Conservation (phyloP, 2,113 vertebrate species). For the Ptilonorhynchus violaceus region DNA sequence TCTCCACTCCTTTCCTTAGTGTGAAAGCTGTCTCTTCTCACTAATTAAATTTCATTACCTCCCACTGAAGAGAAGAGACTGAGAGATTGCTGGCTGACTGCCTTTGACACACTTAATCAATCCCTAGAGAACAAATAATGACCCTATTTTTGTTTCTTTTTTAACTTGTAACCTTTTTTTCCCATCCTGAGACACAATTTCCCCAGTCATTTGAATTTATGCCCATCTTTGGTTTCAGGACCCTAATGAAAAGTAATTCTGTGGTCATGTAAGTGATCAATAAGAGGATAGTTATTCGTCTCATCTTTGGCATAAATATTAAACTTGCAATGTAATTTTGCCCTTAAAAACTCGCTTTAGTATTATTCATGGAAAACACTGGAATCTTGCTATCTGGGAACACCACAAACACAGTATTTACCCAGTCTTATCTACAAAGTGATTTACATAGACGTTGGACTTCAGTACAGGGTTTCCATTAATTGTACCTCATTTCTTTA, state of each 20-base stretch:
- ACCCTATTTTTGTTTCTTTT: background rate
- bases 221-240: background rate
- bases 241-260: background rate
- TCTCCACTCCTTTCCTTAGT: conserved; percentile 23
- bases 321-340: background rate
- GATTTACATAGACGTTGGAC: background rate
- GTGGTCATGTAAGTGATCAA: background rate
- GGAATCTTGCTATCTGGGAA: background rate
- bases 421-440: background rate
- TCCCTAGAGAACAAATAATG: conserved; percentile 55
- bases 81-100: conserved; percentile 58
- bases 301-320: background rate
- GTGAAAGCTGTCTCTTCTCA: conserved; percentile 65
- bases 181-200: background rate
- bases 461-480: background rate
- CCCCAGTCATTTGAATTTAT: background rate
- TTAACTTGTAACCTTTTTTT: background rate
- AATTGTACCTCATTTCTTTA: background rate
- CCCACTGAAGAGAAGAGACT: conserved; percentile 57
- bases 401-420: background rate
- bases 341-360: background rate
- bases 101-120: conserved; percentile 63
- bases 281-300: background rate
- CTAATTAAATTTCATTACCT: conserved; percentile 78
- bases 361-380: background rate